Base-by-base conservation (phyloP, 2,113 vertebrate species). In the Nothoprocta pentlandii region DNA sequence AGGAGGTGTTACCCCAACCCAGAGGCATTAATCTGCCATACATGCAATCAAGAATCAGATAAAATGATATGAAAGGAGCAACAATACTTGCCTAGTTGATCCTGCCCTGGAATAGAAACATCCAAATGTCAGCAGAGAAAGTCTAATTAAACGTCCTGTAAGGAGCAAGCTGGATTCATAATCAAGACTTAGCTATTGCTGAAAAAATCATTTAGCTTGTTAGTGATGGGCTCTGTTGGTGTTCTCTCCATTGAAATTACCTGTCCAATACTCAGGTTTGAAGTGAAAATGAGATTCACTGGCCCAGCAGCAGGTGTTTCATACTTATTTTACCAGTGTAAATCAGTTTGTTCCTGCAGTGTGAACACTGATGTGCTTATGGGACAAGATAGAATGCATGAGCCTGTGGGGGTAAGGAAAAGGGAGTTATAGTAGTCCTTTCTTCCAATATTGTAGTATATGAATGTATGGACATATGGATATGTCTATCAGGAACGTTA, bases 11-110 rank as follows among this genome's bases (percentile, higher is more conserved):
- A 6, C 6, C 41, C 70, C 67, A 16, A 34, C n/a, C 8, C 1
- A 0, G 2, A 44, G 39, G 25, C 16, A 1, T 42, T 16, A 10
- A 9, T 17, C 21, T 75, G 69, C 41, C 2, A 1, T 1, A 0
- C 16, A 2, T 34, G 53, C 25, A 63, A 17, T 10, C 6, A 2
- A 32, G 32, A 28, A 41, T 19, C 11, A 44, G 1, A 32, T 44
- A 68, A 36, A 69, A 53, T 3, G 1, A 1, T 2, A 25, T n/a
- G 3, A 7, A 12, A 44, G 42, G 66, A 79, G 16, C 32, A 4
- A 30, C 46, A 47, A 26, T 54, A 59, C 34, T 3, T 56, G 6
- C 2, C 42, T 23, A 36, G 62, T 10, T 3, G 0, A 62, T 54
- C 21, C 28, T 34, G 14, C 5, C 14, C 30, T 21, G 49, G 30